phyloP scores from a whole-genome alignment of 1,140 invertebrate genomes.

The Teleopsis dalmanni region DNA sequence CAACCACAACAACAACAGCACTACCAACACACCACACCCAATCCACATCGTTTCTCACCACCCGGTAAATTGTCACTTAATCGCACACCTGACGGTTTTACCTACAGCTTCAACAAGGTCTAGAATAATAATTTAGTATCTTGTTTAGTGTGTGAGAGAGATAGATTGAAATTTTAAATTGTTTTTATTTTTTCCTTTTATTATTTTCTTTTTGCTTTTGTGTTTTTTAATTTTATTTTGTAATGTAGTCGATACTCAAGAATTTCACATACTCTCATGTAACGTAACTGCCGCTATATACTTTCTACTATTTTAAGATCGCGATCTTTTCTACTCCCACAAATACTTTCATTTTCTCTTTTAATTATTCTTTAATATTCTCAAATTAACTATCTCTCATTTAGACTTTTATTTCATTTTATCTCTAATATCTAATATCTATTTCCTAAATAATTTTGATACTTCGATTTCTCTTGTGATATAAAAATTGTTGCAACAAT shows the following conservation, averaged over 20 bases:
- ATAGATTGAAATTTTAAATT: not conserved
- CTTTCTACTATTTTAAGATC: no score
- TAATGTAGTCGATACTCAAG: no score
- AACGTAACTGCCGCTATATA: conserved; percentile 5
- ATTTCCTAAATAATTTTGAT: conserved; percentile 3
- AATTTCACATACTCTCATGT: no score
- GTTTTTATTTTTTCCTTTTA: not conserved
- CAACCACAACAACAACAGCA: conserved; percentile 34
- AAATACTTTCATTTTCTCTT: not conserved
- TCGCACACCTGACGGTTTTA: conserved; percentile 75
- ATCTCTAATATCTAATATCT: not conserved
- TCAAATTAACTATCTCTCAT: no score
- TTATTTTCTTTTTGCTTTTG: not conserved
- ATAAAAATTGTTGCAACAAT: conserved; percentile 17
- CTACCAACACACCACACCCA: conserved; percentile 54
- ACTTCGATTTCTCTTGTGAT: conserved; percentile 12
- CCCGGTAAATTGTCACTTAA: conserved; percentile 75
- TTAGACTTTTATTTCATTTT: not conserved
- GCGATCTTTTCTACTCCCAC: conserved; percentile 6
- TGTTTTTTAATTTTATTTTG: not conserved
- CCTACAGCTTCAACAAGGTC: conserved; percentile 68
- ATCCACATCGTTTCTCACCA: conserved; percentile 65
- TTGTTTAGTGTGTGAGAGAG: not conserved
- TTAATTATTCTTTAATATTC: not conserved
- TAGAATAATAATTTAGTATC: not conserved